Conservation (phyloP, 1,140 invertebrate species). For the Sarcophaga peregrina region DNA sequence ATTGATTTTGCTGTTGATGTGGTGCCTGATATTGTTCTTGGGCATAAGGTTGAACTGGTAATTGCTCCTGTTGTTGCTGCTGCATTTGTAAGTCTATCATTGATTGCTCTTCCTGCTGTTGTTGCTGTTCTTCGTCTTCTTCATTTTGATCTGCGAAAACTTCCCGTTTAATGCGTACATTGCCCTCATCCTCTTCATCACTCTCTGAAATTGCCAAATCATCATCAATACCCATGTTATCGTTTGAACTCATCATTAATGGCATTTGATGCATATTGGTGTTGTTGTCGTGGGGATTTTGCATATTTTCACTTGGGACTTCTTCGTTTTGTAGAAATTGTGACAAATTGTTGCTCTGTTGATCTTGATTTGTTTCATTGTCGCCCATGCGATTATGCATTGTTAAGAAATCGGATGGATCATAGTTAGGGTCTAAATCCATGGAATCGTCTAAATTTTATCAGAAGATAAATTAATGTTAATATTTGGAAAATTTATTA, state of each 20-base stretch:
- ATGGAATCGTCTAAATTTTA: conserved; percentile 75
- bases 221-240: conserved; percentile 71
- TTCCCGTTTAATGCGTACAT: conserved; percentile 54
- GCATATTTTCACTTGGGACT: conserved; percentile 15
- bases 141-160: conserved; percentile 45
- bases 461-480: conserved; percentile 37
- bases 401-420: conserved; percentile 83
- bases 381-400: conserved; percentile 56
- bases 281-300: neutral
- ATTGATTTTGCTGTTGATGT: neutral
- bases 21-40: conserved; percentile 42
- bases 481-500: neutral
- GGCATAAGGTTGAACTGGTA: neutral
- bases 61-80: conserved; percentile 25
- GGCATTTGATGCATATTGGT: conserved; percentile 49
- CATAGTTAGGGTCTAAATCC: conserved; percentile 86
- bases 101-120: neutral
- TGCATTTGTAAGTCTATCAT: conserved; percentile 20
- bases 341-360: conserved; percentile 24
- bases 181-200: conserved; percentile 72
- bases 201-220: conserved; percentile 85
- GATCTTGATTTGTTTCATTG: conserved; percentile 35
- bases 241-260: conserved; percentile 46
- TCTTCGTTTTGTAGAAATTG: conserved; percentile 32
- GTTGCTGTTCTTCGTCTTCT: neutral